These are phyloP conservation scores for Halcyon smyrnensis DNA, from an alignment of 2,797 vertebrate species.

Conservation along the genomic window DNA sequence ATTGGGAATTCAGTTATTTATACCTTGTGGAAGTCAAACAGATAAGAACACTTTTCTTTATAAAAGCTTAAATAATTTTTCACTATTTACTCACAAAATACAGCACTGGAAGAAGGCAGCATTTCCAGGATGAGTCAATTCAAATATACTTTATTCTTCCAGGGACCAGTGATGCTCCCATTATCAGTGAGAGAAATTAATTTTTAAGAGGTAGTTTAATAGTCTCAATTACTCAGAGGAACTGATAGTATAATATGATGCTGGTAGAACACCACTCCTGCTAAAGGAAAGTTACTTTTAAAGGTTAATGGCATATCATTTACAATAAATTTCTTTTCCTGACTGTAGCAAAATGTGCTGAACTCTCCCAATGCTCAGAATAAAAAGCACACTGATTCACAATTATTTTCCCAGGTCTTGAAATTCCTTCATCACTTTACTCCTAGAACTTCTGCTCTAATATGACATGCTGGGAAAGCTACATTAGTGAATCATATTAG, in stretches of 20 bases:
- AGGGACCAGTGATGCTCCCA: not conserved
- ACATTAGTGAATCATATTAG: not conserved
- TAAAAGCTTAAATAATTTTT: not conserved
- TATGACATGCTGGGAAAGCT: not conserved
- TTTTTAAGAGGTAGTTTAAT: constrained; percentile 3
- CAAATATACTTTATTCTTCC: not conserved
- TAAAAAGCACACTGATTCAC: not conserved
- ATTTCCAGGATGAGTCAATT: not conserved
- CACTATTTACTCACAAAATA: not conserved
- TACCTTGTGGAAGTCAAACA: not conserved
- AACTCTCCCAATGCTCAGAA: not conserved
- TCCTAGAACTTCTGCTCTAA: not conserved
- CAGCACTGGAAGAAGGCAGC: not conserved
- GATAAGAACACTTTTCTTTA: not conserved
- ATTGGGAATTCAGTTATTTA: not conserved
- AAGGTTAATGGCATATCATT: not conserved
- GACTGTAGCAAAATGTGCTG: not conserved
- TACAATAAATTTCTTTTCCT: not conserved
- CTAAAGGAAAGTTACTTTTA: constrained; percentile 41
- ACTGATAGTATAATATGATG: not conserved
- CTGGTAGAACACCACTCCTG: not conserved
- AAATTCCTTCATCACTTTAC: not conserved
- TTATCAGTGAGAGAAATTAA: constrained; percentile 4
- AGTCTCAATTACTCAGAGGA: not conserved
- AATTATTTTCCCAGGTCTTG: not conserved